Base-by-base conservation (phyloP, 2,888 invertebrate species). In the Colostygia pectinataria region DNA sequence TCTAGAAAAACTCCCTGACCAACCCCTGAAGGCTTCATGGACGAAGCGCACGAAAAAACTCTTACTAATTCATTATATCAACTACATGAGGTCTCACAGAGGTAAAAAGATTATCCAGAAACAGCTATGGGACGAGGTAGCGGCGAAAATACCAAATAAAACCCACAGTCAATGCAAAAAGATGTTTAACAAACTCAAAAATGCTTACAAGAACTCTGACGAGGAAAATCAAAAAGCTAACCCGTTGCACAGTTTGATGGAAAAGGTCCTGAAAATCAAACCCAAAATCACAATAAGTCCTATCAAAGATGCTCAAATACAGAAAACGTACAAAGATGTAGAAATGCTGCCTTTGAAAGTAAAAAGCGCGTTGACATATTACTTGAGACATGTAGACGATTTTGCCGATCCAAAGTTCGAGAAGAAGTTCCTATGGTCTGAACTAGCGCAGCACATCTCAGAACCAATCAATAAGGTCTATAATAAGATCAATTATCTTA, bases 401-500 rank as follows among this genome's bases (percentile, higher is more conserved):
- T 90, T 88, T 41, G 53, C 74, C 0, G 84, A 78, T 48, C 87
- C 89, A 0, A 80, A 75, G 55, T 87, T 74, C 27, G 84, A 87
- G 27, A 84, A 82, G 55, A 83, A 82, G 64, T 81, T 78, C 47
- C 58, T 85, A 0, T 90, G 88, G 89, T 74, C 73, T 0, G 82
- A 86, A 45, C 44, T 90, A 4, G 83, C 85, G 0, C 76, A 72
- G 24, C 60, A 66, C 8, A 66, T 85, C 1, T 62, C 66, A 0
- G 80, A 80, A 23, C 79, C 86, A 0, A 68, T 83, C 0, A 70
- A 65, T 0, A 84, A 80, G 63, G 65, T 85, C 1, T 84, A 77
- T 10, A 82, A 81, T 36, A 89, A 89, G 61, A 69, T 90, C 0
- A 83, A 83, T 34, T 85, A 78, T 65, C 65, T 90, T 25, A 88